A percentile compares a stretch with the other conserved stretches of the same genome.
These are phyloP conservation scores for Antheraea mylitta DNA, from an alignment of 1,140 invertebrate genomes.

Conservation along the genomic window DNA sequence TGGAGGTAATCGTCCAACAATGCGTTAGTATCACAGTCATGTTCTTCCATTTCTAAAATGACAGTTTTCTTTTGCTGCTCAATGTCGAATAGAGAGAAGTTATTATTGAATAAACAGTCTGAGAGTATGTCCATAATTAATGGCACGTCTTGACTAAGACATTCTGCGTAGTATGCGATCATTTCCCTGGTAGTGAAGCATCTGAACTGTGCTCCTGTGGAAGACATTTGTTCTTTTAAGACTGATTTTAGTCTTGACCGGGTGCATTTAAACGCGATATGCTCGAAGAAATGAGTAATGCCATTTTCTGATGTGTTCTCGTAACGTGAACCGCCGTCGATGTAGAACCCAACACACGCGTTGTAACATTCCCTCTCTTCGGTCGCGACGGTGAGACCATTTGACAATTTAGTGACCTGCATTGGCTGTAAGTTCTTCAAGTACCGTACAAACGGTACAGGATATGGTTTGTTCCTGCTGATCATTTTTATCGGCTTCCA, in stretches of 20 bases:
- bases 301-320: constrained; percentile 87
- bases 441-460: constrained; percentile 24
- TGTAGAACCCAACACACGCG: constrained; percentile 86
- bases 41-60: constrained; percentile 83
- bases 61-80: constrained; percentile 85
- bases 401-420: constrained; percentile 31
- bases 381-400: constrained; percentile 49
- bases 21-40: constrained; percentile 85
- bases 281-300: constrained; percentile 88
- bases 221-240: constrained; percentile 86
- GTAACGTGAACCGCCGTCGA: constrained; percentile 87
- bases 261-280: constrained; percentile 90
- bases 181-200: constrained; percentile 89
- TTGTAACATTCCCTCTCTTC: constrained; percentile 40
- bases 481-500: not conserved
- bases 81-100: constrained; percentile 81
- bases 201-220: constrained; percentile 88
- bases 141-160: constrained; percentile 82
- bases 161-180: constrained; percentile 88
- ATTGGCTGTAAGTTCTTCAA: constrained; percentile 32
- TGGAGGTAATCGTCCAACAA: constrained; percentile 89
- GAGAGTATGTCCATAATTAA: constrained; percentile 85
- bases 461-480: constrained; percentile 15
- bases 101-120: constrained; percentile 87
- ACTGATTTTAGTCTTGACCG: constrained; percentile 80